Evolutionary conservation across 2,113 vertebrate genomes (phyloP).

Genomic region (Procapra przewalskii): DNA sequence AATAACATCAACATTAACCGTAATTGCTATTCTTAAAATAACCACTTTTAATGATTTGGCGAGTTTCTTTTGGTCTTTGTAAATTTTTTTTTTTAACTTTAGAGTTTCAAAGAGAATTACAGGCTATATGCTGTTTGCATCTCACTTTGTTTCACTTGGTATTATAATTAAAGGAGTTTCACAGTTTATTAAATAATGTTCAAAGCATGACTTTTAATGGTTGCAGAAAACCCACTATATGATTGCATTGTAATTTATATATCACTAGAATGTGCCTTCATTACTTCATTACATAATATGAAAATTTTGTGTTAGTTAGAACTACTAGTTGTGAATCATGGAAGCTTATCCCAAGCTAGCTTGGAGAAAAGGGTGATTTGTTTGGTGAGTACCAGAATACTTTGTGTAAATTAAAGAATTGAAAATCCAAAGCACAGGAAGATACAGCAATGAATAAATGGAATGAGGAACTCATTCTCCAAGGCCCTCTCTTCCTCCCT

Average conservation of each 20-base stretch:
- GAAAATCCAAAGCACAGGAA: not conserved
- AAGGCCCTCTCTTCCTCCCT: not conserved
- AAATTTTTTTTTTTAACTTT: not conserved
- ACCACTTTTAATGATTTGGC: not conserved
- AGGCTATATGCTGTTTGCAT: not conserved
- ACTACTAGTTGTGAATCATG: not conserved
- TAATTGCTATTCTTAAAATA: not conserved
- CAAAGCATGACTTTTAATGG: not conserved
- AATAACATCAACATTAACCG: not conserved
- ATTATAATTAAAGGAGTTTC: not conserved
- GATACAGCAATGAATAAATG: not conserved
- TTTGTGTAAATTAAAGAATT: not conserved
- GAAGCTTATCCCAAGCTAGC: not conserved
- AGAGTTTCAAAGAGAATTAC: not conserved
- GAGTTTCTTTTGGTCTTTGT: not conserved
- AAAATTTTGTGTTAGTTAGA: not conserved
- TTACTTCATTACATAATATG: not conserved
- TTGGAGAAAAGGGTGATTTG: not conserved
- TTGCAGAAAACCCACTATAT: not conserved
- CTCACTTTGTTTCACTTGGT: not conserved
- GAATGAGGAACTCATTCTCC: not conserved
- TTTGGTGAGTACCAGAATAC: not conserved
- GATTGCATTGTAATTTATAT: not conserved
- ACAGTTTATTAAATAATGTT: conserved; percentile 23
- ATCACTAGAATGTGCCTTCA: not conserved